Percentiles rank a stretch among this genome's conserved stretches.
phyloP scores from a whole-genome alignment of 1,140 invertebrate species.

The Schlechtendalia chinensis region DNA sequence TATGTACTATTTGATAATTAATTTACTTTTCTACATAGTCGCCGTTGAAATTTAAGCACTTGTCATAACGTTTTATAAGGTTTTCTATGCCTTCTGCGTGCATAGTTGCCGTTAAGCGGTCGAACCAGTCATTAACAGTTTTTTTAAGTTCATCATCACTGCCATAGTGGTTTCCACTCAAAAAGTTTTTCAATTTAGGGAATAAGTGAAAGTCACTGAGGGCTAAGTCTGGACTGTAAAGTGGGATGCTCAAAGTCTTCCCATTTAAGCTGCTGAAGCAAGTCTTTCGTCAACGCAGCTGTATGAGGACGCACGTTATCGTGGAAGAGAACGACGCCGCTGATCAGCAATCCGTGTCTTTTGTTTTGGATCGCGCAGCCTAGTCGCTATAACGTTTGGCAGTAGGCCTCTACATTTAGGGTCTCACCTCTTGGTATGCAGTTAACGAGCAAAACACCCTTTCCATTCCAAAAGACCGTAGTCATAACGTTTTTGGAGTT shows the following conservation, averaged over 20 bases:
- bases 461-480: slow-evolving; percentile 31
- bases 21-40: no score
- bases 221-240: slow-evolving; percentile 54
- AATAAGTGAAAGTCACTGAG: no score
- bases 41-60: no score
- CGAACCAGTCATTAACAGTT: no score
- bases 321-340: slow-evolving; percentile 53
- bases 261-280: slow-evolving; percentile 52
- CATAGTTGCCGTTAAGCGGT: no score
- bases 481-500: slow-evolving; percentile 36
- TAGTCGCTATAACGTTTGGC: not conserved
- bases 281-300: slow-evolving; percentile 50
- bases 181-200: no score
- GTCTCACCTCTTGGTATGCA: slow-evolving; percentile 3
- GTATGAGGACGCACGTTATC: slow-evolving; percentile 56
- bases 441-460: not conserved
- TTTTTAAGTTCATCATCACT: no score
- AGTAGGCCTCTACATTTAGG: not conserved
- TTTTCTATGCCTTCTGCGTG: no score
- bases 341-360: not conserved
- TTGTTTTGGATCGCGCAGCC: not conserved
- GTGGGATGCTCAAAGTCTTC: slow-evolving; percentile 55
- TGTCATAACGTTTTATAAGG: no score
- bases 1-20: no score
- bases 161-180: no score